Evolutionary conservation across 2,888 invertebrate genomes (phyloP).

Genomic region (Cotesia congregata): DNA sequence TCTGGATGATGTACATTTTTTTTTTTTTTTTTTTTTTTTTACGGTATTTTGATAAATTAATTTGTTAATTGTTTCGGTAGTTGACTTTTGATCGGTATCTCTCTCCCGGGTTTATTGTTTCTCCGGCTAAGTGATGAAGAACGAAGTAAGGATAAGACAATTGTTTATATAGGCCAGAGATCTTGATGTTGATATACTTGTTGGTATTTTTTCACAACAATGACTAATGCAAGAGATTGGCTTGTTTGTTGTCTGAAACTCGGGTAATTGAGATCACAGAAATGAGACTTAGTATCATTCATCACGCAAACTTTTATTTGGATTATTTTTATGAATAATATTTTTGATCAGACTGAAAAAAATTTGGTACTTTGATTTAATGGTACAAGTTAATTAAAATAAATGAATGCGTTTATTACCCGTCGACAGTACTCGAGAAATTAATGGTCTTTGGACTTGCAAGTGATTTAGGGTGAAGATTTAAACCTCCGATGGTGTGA

Average conservation of each 20-base stretch:
- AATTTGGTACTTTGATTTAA: too few species aligned
- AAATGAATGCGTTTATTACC: too few species aligned
- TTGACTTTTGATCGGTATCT: neutral
- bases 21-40: neutral
- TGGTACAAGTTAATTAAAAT: too few species aligned
- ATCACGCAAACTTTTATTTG: neutral
- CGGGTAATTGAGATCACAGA: constrained; percentile 18
- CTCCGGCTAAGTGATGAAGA: neutral
- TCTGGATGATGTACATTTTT: neutral
- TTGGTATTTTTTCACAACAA: constrained; percentile 11
- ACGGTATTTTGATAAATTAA: neutral
- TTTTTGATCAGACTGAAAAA: too few species aligned
- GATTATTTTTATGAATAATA: neutral
- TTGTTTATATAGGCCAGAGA: neutral
- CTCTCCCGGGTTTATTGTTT: neutral
- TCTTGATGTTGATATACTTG: neutral
- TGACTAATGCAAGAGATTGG: constrained; percentile 17
- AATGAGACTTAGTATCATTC: constrained; percentile 1
- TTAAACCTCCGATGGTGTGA: too few species aligned
- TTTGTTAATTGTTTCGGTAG: neutral
- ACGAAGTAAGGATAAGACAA: neutral
- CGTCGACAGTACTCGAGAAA: too few species aligned
- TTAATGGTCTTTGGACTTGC: too few species aligned
- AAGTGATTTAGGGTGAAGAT: too few species aligned
- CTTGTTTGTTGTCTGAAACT: neutral